Base-by-base conservation (phyloP, 2,888 invertebrate genomes). In the Psococerastis gibbosa region DNA sequence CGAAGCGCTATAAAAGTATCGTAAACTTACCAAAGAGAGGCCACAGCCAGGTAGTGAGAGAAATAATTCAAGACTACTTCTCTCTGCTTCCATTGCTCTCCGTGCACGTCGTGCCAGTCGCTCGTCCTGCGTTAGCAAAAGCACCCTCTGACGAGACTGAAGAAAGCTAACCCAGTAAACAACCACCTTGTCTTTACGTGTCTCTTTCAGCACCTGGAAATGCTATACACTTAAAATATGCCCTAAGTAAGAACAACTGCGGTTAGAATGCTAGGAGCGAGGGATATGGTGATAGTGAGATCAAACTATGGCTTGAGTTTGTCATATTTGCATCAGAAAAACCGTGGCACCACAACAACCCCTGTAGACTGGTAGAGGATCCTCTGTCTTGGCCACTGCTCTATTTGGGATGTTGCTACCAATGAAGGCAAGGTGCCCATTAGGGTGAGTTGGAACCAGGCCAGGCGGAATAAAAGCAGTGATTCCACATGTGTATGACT, bases 151-250 rank as follows among this genome's bases (percentile, higher is more conserved):
- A 35, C 72, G 69, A 0, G 74, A 75, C 48, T 82, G 79, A 59
- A 78, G 68, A 55, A 75, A 83, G 3, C 81, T 81, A 31, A 81
- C 70, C 83, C 84, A 85, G 59, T 79, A 81, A 8, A 85, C 78
- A 1, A 73, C 64, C 3, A 81, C 75, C 57, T 81, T 80, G 55
- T 81, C 80, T 55, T 73, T 76, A 44, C 78, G 68, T 47, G 75
- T 73, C 58, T 76, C 74, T 51, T 73, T 74, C 43, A 57, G 53
- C 43, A 58, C 42, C 48, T 51, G n/a, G n/a, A n/a, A n/a, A n/a
- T n/a, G n/a, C n/a, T n/a, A n/a, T n/a, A n/a, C n/a, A n/a, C n/a
- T n/a, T n/a, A n/a, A n/a, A n/a, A n/a, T n/a, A n/a, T n/a, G n/a
- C n/a, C n/a, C n/a, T n/a, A n/a, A n/a, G n/a, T n/a, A n/a, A n/a